Base-by-base conservation (phyloP, 2,888 invertebrate species). In the Microctonus brassicae region DNA sequence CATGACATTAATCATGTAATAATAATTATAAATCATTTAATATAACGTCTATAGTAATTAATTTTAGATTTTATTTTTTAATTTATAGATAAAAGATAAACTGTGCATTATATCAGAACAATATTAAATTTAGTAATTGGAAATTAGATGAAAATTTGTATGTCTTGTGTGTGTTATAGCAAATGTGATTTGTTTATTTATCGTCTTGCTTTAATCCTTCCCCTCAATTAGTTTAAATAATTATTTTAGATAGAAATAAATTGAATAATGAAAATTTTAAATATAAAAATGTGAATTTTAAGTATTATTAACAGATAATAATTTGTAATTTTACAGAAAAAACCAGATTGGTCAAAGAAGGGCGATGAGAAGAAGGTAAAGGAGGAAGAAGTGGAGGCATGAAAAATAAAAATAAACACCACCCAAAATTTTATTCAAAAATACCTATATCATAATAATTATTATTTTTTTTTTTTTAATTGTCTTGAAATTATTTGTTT, bases 331-430 rank as follows among this genome's bases (percentile, higher is more conserved):
- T 91, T 91, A 86, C 94, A 95, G 95, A 96, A 95, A 91, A 96
- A 96, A 90, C 95, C 96, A 85, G 96, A 96, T 91, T 96, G 96
- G 96, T 95, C 96, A 88, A 96, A 96, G 92, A 95, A 95, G 88
- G 94, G 94, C 87, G 95, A 95, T 85, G 92, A 93, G 89, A 91
- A 92, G 90, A 95, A 95, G 93, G 92, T 92, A 90, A 94, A 94
- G 91, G 94, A 94, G 90, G 95, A 94, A 89, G 92, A 92, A 89
- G 92, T 92, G 89, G 95, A 95, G 90, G 95, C 94, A 93, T 95
- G 93, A 94, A 89, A 79, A 76, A 70, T 70, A 39, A 36, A 55
- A 61, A 29, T 52, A 58, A 10, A 4, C 29, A 34, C 47, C 29
- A 26, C 39, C 57, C 13, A 34, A 55, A 29, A 47, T 42, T 42